These are phyloP conservation scores for Trypoxylon attenuatum DNA, from an alignment of 2,888 invertebrate species.

Conservation along the genomic window DNA sequence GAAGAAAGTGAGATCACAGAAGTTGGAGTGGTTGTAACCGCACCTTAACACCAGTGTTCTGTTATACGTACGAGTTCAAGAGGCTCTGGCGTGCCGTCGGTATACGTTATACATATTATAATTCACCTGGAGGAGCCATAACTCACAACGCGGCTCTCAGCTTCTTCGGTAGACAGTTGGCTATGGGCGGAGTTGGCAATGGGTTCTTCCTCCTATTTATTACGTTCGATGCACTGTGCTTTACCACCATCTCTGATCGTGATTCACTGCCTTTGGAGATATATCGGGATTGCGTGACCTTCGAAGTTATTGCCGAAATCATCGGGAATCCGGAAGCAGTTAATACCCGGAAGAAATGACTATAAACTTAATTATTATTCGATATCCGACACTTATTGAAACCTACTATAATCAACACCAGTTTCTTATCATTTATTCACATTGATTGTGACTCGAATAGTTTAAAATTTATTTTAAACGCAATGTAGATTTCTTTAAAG, in stretches of 20 bases:
- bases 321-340: slow-evolving; percentile 18
- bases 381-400: slow-evolving; percentile 28
- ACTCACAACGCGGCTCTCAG: slow-evolving; percentile 61
- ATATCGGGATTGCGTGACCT: slow-evolving; percentile 12
- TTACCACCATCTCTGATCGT: slow-evolving; percentile 38
- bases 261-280: slow-evolving; percentile 24
- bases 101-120: slow-evolving; percentile 70
- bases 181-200: slow-evolving; percentile 64
- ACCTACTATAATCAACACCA: too few species aligned
- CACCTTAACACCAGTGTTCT: slow-evolving; percentile 42
- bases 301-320: slow-evolving; percentile 35
- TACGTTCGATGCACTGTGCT: slow-evolving; percentile 50
- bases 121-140: slow-evolving; percentile 68
- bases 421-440: too few species aligned
- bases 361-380: too few species aligned
- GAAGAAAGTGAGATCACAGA: background rate
- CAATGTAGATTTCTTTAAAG: too few species aligned
- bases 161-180: slow-evolving; percentile 68
- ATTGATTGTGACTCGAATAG: too few species aligned
- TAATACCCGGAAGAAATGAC: background rate
- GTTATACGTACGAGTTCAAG: slow-evolving; percentile 46
- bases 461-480: too few species aligned
- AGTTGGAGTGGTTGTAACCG: slow-evolving; percentile 37
- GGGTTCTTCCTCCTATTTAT: slow-evolving; percentile 62
- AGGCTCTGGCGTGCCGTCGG: slow-evolving; percentile 46